phyloP scores from a whole-genome alignment of 2,113 vertebrate genomes.

The Meleagris gallopavo region DNA sequence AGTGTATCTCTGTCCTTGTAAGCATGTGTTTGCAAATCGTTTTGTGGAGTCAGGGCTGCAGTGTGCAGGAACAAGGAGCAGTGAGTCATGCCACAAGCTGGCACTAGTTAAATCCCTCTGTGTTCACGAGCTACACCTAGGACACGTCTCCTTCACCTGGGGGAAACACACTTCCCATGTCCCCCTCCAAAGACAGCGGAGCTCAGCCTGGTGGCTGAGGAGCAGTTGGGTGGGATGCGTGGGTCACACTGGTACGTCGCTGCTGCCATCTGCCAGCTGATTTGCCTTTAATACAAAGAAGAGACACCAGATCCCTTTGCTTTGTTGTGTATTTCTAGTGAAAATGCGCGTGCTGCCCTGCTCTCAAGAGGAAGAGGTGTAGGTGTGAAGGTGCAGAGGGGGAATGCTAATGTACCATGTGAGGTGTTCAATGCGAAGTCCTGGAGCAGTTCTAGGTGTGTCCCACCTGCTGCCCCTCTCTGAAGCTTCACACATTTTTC shows the following conservation, averaged over 20 bases:
- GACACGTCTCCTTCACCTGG: not conserved
- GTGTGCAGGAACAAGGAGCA: not conserved
- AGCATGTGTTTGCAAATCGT: not conserved
- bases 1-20: not conserved
- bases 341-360: accelerated
- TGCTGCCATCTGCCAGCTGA: accelerated
- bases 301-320: not conserved
- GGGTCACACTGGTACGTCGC: not conserved
- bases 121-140: not conserved
- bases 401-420: not conserved
- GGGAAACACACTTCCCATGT: not conserved
- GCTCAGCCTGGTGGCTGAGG: not conserved
- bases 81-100: slow-evolving; percentile 9
- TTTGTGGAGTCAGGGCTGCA: not conserved
- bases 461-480: not conserved
- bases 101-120: not conserved
- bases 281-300: not conserved
- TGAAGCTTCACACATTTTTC: accelerated
- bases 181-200: not conserved
- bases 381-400: not conserved
- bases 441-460: not conserved
- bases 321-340: accelerated
- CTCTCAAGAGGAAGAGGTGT: not conserved
- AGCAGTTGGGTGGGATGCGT: not conserved
- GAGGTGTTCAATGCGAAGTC: not conserved